phyloP scores from a whole-genome alignment of 2,888 invertebrate genomes.

The Atethmia centrago region DNA sequence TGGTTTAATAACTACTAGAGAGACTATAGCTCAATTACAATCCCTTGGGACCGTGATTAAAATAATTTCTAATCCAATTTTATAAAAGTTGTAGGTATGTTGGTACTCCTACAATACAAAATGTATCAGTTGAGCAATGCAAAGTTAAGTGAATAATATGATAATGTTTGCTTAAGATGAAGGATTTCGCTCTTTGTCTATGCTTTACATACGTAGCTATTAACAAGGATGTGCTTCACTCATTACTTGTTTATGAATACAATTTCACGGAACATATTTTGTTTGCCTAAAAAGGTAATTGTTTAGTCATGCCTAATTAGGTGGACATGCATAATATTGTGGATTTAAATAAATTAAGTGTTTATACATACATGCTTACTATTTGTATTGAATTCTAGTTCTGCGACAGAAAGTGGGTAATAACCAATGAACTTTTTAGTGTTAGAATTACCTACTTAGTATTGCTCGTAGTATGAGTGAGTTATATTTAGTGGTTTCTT shows the following conservation, averaged over 20 bases:
- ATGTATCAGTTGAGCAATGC: no score
- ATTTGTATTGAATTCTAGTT: not conserved
- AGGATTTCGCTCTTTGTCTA: constrained; percentile 11
- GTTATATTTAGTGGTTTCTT: not conserved
- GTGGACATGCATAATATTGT: constrained; percentile 28
- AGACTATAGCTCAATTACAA: not conserved
- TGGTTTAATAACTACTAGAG: not conserved
- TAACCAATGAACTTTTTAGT: not conserved
- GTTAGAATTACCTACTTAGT: not conserved
- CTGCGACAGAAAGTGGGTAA: not conserved
- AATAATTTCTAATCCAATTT: not conserved
- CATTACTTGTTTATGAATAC: constrained; percentile 11
- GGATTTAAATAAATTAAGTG: constrained; percentile 51
- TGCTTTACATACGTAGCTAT: not conserved
- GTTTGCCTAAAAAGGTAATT: constrained; percentile 36
- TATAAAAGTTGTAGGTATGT: not conserved
- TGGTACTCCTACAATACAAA: no score
- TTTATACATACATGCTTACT: not conserved
- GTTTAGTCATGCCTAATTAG: constrained; percentile 43
- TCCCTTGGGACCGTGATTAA: not conserved
- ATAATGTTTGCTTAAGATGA: constrained; percentile 18
- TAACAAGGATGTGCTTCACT: constrained; percentile 22
- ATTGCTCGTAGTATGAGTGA: not conserved
- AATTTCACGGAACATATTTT: constrained; percentile 17
- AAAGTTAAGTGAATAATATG: not conserved